These are phyloP conservation scores for Sebastes matsubarae DNA, from an alignment of 2,797 vertebrate genomes.

Conservation along the genomic window DNA sequence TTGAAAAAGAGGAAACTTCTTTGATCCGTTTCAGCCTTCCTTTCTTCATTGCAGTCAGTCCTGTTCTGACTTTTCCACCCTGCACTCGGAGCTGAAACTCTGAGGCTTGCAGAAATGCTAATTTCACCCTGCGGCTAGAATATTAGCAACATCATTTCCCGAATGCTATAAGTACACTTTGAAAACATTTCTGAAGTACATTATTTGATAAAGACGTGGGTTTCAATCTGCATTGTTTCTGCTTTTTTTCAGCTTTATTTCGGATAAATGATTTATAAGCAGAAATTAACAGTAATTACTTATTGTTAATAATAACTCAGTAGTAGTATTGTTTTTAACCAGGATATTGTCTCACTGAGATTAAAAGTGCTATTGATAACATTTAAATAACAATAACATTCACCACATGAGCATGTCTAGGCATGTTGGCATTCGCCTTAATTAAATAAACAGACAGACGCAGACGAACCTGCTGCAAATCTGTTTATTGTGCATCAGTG, in stretches of 20 bases:
- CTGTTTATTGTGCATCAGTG: not conserved
- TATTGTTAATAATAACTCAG: not conserved
- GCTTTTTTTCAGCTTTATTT: not conserved
- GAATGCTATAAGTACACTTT: not conserved
- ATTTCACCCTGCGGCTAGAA: slow-evolving; percentile 22
- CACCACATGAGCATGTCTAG: not conserved
- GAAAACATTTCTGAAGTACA: not conserved
- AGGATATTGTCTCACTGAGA: not conserved
- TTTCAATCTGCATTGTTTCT: not conserved
- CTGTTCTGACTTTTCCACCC: not conserved
- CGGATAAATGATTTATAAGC: not conserved
- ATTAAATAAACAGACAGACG: not conserved
- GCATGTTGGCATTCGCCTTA: not conserved
- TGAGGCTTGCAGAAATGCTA: slow-evolving; percentile 37
- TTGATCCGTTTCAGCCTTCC: not conserved
- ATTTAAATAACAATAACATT: not conserved
- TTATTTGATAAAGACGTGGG: not conserved
- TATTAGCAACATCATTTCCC: not conserved
- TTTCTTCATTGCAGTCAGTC: not conserved
- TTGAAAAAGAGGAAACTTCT: not conserved
- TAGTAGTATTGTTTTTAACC: not conserved
- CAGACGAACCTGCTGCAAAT: not conserved
- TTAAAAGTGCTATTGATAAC: too few relatives aligned
- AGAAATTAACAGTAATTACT: not conserved
- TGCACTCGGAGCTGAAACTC: slow-evolving; percentile 1